These are phyloP conservation scores for Metellina segmentata DNA, from an alignment of 2,888 invertebrate genomes.

Conservation along the genomic window DNA sequence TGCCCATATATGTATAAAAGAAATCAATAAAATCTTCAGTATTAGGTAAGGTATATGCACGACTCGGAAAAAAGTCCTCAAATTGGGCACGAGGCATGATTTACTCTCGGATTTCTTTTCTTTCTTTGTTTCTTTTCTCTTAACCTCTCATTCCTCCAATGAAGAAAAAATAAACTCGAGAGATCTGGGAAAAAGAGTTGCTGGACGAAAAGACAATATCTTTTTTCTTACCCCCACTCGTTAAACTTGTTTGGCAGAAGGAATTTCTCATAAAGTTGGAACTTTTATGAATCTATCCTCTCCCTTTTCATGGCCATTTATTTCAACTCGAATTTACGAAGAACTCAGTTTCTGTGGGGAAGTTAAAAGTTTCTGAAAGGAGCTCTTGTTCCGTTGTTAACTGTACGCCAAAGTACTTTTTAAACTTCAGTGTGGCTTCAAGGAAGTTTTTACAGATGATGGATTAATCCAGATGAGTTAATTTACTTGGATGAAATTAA, in stretches of 20 bases:
- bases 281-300: slow-evolving; percentile 34
- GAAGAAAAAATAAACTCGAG: slow-evolving; percentile 3
- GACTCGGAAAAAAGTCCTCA: slow-evolving; percentile 29
- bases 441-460: neutral
- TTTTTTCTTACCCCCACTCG: slow-evolving; percentile 28
- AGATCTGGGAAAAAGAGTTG: neutral
- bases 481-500: neutral
- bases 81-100: slow-evolving; percentile 42
- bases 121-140: neutral
- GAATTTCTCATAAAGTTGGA: slow-evolving; percentile 23
- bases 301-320: slow-evolving; percentile 35
- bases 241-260: slow-evolving; percentile 53
- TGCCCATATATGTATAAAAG: neutral
- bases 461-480: neutral
- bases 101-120: slow-evolving; percentile 16
- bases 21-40: slow-evolving; percentile 15
- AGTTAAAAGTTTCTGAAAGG: slow-evolving; percentile 3
- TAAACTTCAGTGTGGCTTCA: neutral
- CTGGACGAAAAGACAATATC: slow-evolving; percentile 30
- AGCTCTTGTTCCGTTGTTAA: neutral
- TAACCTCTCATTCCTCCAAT: slow-evolving; percentile 18
- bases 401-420: neutral
- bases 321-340: neutral
- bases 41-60: slow-evolving; percentile 26
- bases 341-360: neutral